These are phyloP conservation scores for Chrysaora quinquecirrha DNA, from an alignment of 30 jellyfish, hydroid and myxozoan genomes.

Conservation along the genomic window DNA sequence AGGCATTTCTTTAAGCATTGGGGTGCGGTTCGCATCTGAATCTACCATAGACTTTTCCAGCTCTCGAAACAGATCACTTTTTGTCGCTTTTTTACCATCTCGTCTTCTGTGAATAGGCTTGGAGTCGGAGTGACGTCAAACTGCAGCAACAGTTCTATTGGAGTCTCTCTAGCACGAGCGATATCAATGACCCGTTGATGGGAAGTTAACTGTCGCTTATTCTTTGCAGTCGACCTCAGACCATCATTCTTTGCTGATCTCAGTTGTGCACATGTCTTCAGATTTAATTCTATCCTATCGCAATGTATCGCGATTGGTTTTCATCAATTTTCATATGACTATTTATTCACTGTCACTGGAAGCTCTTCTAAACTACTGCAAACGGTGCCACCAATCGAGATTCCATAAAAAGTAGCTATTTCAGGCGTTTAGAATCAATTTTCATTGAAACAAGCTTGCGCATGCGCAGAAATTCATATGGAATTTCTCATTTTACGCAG, in stretches of 20 bases:
- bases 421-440: too few relatives aligned
- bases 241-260: neutral
- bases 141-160: neutral
- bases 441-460: too few relatives aligned
- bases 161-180: slow-evolving; percentile 13
- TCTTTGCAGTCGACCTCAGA: neutral
- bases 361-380: too few relatives aligned
- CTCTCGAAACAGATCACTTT: neutral
- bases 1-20: slow-evolving; percentile 12
- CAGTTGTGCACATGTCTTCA: too few relatives aligned
- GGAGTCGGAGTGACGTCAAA: neutral
- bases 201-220: neutral
- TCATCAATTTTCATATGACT: too few relatives aligned
- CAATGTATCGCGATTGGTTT: too few relatives aligned
- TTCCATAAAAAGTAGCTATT: too few relatives aligned
- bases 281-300: too few relatives aligned
- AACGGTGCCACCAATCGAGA: too few relatives aligned
- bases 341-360: too few relatives aligned
- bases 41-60: neutral
- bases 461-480: too few relatives aligned
- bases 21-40: neutral
- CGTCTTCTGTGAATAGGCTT: slow-evolving; percentile 7
- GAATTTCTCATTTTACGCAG: too few relatives aligned
- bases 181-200: neutral
- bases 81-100: neutral